Percentiles rank a stretch among this genome's conserved stretches.
These are phyloP conservation scores for Sarcophaga caerulescens DNA, from an alignment of 2,888 invertebrate species.

Conservation along the genomic window DNA sequence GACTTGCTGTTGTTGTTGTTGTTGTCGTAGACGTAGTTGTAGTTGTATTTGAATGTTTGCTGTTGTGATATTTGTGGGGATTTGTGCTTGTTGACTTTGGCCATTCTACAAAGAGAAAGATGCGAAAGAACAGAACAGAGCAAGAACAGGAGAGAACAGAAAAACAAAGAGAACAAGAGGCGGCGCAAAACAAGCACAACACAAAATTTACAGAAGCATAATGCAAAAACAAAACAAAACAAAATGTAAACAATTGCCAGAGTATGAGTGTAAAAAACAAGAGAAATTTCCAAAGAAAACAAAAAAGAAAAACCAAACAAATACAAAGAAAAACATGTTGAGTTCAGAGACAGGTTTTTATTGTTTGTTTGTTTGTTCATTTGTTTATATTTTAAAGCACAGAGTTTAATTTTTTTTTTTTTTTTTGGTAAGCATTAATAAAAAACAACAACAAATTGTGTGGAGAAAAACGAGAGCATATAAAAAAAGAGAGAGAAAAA, in stretches of 20 bases:
- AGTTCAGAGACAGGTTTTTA: background rate
- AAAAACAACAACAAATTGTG: conserved; percentile 54
- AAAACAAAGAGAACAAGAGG: conserved; percentile 20
- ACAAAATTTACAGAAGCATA: conserved; percentile 10
- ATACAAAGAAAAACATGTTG: conserved; percentile 21
- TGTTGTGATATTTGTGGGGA: conserved; percentile 60
- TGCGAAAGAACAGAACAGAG: conserved; percentile 51
- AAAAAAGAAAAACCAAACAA: background rate
- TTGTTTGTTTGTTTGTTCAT: background rate
- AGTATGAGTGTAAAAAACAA: conserved; percentile 12
- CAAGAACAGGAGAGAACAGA: conserved; percentile 45
- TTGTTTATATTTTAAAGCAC: conserved; percentile 41
- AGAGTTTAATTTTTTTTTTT: conserved; percentile 24
- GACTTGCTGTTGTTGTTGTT: conserved; percentile 62
- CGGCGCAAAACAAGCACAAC: conserved; percentile 21
- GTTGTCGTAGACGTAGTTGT: conserved; percentile 68
- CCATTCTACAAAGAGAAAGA: conserved; percentile 74
- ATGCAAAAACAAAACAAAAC: conserved; percentile 17
- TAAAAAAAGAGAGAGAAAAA: conserved; percentile 59
- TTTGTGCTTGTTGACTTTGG: conserved; percentile 75
- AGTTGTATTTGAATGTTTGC: conserved; percentile 47
- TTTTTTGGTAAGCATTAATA: conserved; percentile 40
- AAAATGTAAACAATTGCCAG: conserved; percentile 44
- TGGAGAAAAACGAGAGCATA: conserved; percentile 53
- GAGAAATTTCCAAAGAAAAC: background rate